Conservation (phyloP, 37 sponge, comb jelly and placozoan species). For the Cladorhizidae sp. region DNA sequence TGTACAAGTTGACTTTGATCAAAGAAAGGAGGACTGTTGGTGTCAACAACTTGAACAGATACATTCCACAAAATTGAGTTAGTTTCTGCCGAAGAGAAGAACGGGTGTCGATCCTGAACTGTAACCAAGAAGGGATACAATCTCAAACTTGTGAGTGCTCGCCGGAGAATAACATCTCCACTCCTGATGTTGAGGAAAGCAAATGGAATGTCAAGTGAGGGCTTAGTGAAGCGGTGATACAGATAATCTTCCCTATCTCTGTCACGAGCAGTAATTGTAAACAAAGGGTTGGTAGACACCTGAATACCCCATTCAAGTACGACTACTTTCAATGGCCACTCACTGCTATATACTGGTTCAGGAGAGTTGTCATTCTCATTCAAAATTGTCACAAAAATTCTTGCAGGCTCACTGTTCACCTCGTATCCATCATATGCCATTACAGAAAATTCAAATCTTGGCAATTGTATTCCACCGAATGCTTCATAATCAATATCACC, state of each 20-base stretch:
- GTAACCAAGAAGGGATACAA: conserved; percentile 43
- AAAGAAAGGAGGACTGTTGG: conserved; percentile 65
- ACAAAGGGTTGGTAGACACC: conserved; percentile 38
- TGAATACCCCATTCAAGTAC: conserved; percentile 58
- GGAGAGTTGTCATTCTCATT: conserved; percentile 74
- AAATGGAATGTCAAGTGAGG: conserved; percentile 27
- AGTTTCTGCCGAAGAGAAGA: conserved; percentile 30
- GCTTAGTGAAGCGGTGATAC: conserved; percentile 6
- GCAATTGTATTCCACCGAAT: conserved; percentile 8
- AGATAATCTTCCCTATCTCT: conserved; percentile 36
- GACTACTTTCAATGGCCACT: conserved; percentile 55
- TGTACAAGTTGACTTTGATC: conserved; percentile 10
- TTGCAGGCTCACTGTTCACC: conserved; percentile 22
- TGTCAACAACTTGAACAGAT: conserved; percentile 39
- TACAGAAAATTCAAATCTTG: conserved; percentile 38
- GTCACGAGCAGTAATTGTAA: conserved; percentile 43
- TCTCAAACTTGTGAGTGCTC: conserved; percentile 14
- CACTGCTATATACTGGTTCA: conserved; percentile 10
- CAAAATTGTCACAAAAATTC: conserved; percentile 32
- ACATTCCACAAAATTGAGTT: conserved; percentile 37
- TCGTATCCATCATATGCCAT: conserved; percentile 55
- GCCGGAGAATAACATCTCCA: conserved; percentile 40
- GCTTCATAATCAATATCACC: conserved; percentile 57
- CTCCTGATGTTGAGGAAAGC: conserved; percentile 34
- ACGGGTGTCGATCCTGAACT: conserved; percentile 49